Evolutionary conservation across 2,113 vertebrate species (phyloP).

Genomic region (Mungos mungo): DNA sequence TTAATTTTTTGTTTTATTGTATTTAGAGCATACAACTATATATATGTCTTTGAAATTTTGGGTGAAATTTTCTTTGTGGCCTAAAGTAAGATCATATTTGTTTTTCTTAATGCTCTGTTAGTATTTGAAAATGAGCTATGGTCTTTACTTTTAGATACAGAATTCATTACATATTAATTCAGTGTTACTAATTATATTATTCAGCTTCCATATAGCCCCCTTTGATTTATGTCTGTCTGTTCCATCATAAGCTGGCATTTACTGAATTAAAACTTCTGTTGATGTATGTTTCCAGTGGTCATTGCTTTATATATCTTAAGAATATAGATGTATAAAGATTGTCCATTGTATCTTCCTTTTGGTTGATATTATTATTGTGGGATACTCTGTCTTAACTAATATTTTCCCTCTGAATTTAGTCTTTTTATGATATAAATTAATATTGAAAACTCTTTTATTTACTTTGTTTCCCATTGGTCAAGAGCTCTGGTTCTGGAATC

Average conservation of each 20-base stretch:
- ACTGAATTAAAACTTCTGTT: neutral
- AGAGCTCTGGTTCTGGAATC: neutral
- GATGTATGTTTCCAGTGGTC: neutral
- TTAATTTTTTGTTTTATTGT: neutral
- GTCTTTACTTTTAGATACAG: conserved; percentile 12
- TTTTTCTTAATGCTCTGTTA: neutral
- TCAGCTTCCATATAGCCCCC: neutral
- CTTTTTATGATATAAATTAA: neutral
- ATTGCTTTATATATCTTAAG: neutral
- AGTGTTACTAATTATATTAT: neutral
- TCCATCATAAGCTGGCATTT: neutral
- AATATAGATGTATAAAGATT: neutral
- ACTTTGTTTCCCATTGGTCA: neutral
- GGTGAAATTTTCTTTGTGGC: neutral
- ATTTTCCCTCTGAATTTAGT: neutral
- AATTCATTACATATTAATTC: neutral
- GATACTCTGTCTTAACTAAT: neutral
- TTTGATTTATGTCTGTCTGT: neutral
- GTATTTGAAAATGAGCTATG: conserved; percentile 13
- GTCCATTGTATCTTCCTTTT: neutral
- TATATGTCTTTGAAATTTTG: neutral
- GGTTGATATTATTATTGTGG: neutral
- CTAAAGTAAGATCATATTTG: neutral
- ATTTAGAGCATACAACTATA: neutral
- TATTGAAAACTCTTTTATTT: neutral